Base-by-base conservation (phyloP, 2,888 invertebrate genomes). In the Bruchidius siliquastri region DNA sequence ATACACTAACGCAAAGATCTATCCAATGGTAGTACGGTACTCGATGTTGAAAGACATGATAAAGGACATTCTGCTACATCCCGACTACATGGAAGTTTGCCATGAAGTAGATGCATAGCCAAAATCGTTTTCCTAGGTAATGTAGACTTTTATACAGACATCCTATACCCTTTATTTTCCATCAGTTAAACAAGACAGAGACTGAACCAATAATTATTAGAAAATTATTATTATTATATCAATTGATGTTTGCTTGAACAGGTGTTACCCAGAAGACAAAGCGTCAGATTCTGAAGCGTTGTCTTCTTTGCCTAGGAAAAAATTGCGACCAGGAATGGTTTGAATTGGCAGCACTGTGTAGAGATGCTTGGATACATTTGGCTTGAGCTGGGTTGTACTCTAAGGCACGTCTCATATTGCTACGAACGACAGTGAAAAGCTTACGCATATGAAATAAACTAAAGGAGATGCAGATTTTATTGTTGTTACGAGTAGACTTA, bases 1-100 rank as follows among this genome's bases (percentile, higher is more conserved):
- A 83, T 98, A 97, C 88, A 93, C 93, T 83, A 94, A 94, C 86
- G 94, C 96, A 73, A 97, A 97, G 88, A 90, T 96, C 83, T 97
- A 96, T 87, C 97, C 97, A 77, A 95, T 97, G 88, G 93, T 97
- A 84, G 95, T 97, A 30, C 92, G 98, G 72, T 98, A 98, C 90
- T 94, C 95, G 76, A 95, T 97, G 91, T 91, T 98, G 80, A 98
- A 98, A 88, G 96, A 96, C 86, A 97, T 98, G 96, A 97, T 98
- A 84, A 97, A 97, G 88, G 95, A 95, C 84, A 96, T 96, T 82
- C 94, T 96, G 92, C 93, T 96, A 83, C 94, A 96, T 87, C 96
- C 96, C n/a, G 96, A 96, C 87, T 97, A 96, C 89, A 96, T 97
- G 94, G 97, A 97, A 88, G 96, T 97, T 77, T 96, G 96, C 88